Evolutionary conservation across 2,888 invertebrate species (phyloP), one percentile per base, ranked within the genome.

Genomic region (Drosophila anomelani): DNA sequence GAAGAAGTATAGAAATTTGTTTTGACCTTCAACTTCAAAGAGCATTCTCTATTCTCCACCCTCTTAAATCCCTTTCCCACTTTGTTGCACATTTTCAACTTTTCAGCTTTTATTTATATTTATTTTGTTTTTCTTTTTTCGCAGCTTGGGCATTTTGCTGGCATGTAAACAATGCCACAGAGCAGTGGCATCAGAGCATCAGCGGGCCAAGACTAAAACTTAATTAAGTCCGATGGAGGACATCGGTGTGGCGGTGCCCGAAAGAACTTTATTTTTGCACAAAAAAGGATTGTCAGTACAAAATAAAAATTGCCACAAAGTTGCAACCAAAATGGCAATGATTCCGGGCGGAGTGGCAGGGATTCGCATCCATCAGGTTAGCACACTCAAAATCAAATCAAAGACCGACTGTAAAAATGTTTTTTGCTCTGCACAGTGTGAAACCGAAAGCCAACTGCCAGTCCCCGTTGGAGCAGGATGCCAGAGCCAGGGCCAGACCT

Each of bases 361-460:
- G 20, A 47, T 38, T 17, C 26, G 44, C 46, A 53, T 76, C 69
- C 70, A 66, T 69, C 60, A 74, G 47, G 70, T 29, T 59, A 43
- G 62, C 59, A 71, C 73, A 67, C 73, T 76, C 75, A 67, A 72
- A 75, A 79, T 82, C 85, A 73, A 80, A 79, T 82, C 82, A 79
- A 60, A 67, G 56, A 57, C 60, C 44, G 70, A 80, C 77, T 81
- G 81, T 67, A 75, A 78, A 83, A 73, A 55, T 72, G 70, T 68
- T 84, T 63, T 82, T 79, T 79, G 76, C 76, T 29, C 63, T 79
- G 78, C 64, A 54, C 68, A 43, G 67, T 63, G 68, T 75, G 58
- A 75, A 76, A 76, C 67, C 69, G 47, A 81, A 80, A 68, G 63
- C 66, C 69, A 72, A 70, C 69, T 44, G 56, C 39, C 60, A 56